Percentiles rank a stretch among this genome's conserved stretches.
phyloP scores from a whole-genome alignment of 2,888 invertebrate genomes.

The Tanytarsus gracilentus region DNA sequence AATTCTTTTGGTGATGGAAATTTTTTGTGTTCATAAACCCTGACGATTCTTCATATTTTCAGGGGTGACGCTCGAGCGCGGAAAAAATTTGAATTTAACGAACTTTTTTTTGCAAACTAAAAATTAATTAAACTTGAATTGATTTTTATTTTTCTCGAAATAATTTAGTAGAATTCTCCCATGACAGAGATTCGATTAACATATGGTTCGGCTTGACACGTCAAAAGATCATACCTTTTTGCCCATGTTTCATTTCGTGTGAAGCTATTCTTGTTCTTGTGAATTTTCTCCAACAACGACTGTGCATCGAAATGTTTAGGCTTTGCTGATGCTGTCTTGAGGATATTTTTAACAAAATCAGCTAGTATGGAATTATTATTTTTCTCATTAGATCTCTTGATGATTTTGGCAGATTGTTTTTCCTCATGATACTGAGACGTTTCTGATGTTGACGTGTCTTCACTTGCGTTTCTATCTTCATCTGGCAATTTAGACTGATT shows the following conservation, averaged over 20 bases:
- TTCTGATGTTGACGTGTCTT: constrained; percentile 3
- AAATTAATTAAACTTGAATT: too few species aligned
- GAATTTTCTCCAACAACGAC: constrained; percentile 59
- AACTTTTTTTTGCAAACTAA: too few species aligned
- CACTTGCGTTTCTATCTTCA: background rate
- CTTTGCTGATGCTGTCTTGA: constrained; percentile 47
- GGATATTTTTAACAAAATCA: constrained; percentile 50
- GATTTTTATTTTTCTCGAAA: background rate
- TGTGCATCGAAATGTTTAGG: constrained; percentile 59
- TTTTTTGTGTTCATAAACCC: too few species aligned
- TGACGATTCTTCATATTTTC: too few species aligned
- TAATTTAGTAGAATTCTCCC: constrained; percentile 55
- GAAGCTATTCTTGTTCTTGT: constrained; percentile 48
- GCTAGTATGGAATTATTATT: constrained; percentile 44
- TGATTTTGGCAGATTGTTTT: constrained; percentile 30
- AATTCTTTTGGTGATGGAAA: background rate
- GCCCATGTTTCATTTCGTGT: constrained; percentile 53
- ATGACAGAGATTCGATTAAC: constrained; percentile 66
- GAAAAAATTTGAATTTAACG: too few species aligned
- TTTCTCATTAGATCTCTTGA: constrained; percentile 2
- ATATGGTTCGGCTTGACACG: constrained; percentile 74
- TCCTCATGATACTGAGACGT: too few species aligned
- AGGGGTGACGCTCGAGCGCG: too few species aligned
- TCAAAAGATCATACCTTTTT: constrained; percentile 57
- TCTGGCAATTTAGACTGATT: background rate